Conservation (phyloP, 2,888 invertebrate species). For the Serrognathus titanus region DNA sequence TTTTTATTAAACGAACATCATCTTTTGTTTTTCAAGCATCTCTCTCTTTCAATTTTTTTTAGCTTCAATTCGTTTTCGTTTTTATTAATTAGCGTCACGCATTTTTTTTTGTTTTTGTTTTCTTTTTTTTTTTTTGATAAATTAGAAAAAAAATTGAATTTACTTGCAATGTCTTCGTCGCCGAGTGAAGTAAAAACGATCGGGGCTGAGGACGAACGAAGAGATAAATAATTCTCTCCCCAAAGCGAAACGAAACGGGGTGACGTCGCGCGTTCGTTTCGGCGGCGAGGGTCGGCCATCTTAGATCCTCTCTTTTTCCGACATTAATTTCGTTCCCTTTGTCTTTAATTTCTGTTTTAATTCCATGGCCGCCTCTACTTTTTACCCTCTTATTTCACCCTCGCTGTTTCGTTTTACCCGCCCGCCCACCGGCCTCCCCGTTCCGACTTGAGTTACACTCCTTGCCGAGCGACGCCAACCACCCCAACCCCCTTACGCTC, state of each 20-base stretch:
- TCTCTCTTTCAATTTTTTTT: too few relatives aligned
- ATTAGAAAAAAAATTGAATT: background rate
- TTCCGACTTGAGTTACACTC: constrained; percentile 20
- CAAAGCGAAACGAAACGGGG: too few relatives aligned
- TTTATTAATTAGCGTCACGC: too few relatives aligned
- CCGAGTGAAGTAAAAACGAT: too few relatives aligned
- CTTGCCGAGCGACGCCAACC: constrained; percentile 8
- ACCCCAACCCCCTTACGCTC: background rate
- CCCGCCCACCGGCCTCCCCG: constrained; percentile 15
- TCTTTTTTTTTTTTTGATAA: too few relatives aligned
- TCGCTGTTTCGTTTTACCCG: constrained; percentile 30
- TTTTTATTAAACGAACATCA: too few relatives aligned
- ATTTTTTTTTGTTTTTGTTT: too few relatives aligned
- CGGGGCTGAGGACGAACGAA: too few relatives aligned
- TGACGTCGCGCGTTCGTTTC: too few relatives aligned
- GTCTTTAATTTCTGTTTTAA: constrained; percentile 50
- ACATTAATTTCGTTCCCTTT: constrained; percentile 49
- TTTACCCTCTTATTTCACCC: constrained; percentile 51
- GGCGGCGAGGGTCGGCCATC: constrained; percentile 33
- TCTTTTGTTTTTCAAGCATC: too few relatives aligned
- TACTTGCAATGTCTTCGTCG: background rate
- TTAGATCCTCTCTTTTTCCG: constrained; percentile 39
- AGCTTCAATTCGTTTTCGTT: too few relatives aligned
- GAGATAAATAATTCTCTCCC: too few relatives aligned
- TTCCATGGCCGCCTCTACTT: constrained; percentile 49